Evolutionary conservation across 2,113 vertebrate species (phyloP).

Genomic region (Pomatostomus ruficeps): DNA sequence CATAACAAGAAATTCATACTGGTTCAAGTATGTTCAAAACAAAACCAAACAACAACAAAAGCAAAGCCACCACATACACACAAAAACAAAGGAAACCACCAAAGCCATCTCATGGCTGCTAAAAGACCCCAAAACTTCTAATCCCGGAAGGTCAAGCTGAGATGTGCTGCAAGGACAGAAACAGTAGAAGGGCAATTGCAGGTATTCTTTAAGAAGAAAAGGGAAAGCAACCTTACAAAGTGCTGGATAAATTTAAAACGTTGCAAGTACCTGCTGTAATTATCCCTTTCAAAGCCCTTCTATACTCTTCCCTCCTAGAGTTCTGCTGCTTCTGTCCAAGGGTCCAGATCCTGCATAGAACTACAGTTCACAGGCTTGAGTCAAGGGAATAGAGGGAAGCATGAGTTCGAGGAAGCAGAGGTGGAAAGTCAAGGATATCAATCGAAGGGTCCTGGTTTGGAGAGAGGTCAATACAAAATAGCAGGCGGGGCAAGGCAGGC

Average conservation of each 20-base stretch:
- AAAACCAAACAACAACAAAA: not conserved
- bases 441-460: not conserved
- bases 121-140: not conserved
- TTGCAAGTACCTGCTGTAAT: not conserved
- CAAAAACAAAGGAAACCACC: not conserved
- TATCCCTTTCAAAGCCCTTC: not conserved
- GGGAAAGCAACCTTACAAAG: not conserved
- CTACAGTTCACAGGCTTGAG: not conserved
- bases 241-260: not conserved
- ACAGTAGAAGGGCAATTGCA: fast-evolving
- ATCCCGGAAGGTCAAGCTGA: not conserved
- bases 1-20: not conserved
- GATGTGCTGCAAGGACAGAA: not conserved
- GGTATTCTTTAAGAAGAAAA: not conserved
- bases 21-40: not conserved
- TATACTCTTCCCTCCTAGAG: not conserved
- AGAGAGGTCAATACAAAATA: not conserved
- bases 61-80: not conserved
- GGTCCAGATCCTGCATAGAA: not conserved
- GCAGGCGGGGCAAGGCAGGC: not conserved
- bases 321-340: not conserved
- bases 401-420: not conserved
- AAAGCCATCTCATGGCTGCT: not conserved
- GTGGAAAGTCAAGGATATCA: not conserved
- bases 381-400: not conserved